Percentiles rank a stretch among this genome's conserved stretches.
phyloP scores from a whole-genome alignment of 2,888 invertebrate genomes.

The Branchellion lobata region DNA sequence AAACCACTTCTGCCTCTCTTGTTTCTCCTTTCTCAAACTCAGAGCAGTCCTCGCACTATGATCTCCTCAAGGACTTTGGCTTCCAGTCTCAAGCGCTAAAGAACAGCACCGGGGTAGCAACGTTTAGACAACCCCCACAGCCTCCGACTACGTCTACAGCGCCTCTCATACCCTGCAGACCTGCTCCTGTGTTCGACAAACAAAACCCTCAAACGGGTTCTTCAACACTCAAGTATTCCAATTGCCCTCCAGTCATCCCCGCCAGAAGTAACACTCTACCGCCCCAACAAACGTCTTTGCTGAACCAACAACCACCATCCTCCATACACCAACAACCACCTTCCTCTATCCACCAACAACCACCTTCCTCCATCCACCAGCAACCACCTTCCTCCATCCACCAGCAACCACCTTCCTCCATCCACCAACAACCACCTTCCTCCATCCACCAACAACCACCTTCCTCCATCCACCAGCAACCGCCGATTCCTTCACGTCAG shows the following conservation, averaged over 20 bases:
- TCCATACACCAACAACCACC: too few relatives aligned
- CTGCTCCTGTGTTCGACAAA: constrained; percentile 24
- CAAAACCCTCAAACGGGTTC: not conserved
- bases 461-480: too few relatives aligned
- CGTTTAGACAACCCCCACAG: too few relatives aligned
- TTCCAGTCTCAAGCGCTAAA: not conserved
- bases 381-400: too few relatives aligned
- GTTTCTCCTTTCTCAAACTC: too few relatives aligned
- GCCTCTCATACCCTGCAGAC: constrained; percentile 24
- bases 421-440: too few relatives aligned
- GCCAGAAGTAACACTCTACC: not conserved
- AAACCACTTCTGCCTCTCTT: not conserved
- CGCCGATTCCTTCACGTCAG: too few relatives aligned
- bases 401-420: not conserved
- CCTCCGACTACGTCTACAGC: not conserved
- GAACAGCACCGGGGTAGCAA: not conserved
- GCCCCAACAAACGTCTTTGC: not conserved
- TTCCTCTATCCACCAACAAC: too few relatives aligned
- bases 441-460: too few relatives aligned
- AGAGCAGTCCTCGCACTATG: not conserved
- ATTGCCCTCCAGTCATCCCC: not conserved
- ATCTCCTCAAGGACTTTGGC: not conserved
- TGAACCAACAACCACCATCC: not conserved
- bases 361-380: too few relatives aligned
- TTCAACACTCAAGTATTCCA: not conserved